Percentiles rank a stretch among this genome's conserved stretches.
phyloP scores from a whole-genome alignment of 2,888 invertebrate genomes.

The Ormyrus pomaceus region DNA sequence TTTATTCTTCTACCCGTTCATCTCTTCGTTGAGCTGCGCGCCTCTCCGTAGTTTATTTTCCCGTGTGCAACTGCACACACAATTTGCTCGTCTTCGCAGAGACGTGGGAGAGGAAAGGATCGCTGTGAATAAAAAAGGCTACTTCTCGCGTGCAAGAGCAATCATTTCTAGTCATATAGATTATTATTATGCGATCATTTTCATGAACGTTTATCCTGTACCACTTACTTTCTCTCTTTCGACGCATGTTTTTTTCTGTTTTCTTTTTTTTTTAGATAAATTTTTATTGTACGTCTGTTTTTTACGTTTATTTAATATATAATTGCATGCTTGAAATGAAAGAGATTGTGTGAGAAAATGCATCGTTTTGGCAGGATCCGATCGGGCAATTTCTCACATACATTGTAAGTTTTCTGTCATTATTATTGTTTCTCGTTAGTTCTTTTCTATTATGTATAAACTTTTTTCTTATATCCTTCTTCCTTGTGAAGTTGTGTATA shows the following conservation, averaged over 20 bases:
- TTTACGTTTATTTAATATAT: slow-evolving; percentile 40
- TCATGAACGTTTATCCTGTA: slow-evolving; percentile 29
- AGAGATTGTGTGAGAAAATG: slow-evolving; percentile 47
- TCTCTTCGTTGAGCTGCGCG: slow-evolving; percentile 29
- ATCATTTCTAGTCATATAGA: slow-evolving; percentile 58
- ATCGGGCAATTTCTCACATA: slow-evolving; percentile 59
- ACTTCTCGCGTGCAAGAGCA: slow-evolving; percentile 52
- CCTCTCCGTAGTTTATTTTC: slow-evolving; percentile 20
- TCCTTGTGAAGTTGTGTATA: slow-evolving; percentile 63
- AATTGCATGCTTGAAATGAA: slow-evolving; percentile 44
- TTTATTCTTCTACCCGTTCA: slow-evolving; percentile 48
- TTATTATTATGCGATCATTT: slow-evolving; percentile 42
- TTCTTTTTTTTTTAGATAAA: slow-evolving; percentile 30
- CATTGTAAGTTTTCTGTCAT: slow-evolving; percentile 22
- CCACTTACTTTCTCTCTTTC: slow-evolving; percentile 33
- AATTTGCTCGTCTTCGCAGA: not conserved
- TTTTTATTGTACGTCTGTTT: slow-evolving; percentile 37
- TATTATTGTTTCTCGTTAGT: slow-evolving; percentile 35
- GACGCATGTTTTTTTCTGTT: slow-evolving; percentile 26
- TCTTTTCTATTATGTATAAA: slow-evolving; percentile 48
- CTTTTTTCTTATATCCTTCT: slow-evolving; percentile 32
- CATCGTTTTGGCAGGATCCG: slow-evolving; percentile 71
- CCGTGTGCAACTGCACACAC: not conserved
- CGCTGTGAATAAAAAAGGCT: slow-evolving; percentile 29
- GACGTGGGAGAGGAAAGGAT: not conserved